These are phyloP conservation scores for Oscheius sp. DNA, from an alignment of 2,888 invertebrate species.

Conservation along the genomic window DNA sequence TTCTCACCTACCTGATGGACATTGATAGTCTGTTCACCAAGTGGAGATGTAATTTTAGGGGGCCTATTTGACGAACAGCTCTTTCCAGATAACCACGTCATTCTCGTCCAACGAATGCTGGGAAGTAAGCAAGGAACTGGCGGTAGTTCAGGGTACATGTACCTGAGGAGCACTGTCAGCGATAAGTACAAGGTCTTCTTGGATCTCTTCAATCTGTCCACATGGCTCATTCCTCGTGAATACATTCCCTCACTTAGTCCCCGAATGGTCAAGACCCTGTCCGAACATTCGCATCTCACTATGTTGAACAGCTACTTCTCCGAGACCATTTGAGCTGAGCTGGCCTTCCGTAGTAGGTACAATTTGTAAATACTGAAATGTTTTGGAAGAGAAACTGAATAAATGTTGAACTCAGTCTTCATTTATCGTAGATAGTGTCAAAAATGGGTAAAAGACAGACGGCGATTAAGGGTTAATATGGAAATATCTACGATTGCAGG, in stretches of 20 bases:
- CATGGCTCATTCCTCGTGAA: slow-evolving; percentile 91
- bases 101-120: slow-evolving; percentile 98
- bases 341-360: too few species aligned
- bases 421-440: too few species aligned
- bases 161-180: slow-evolving; percentile 91
- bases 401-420: too few species aligned
- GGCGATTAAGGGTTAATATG: too few species aligned
- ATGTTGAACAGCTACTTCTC: slow-evolving; percentile 10
- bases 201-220: slow-evolving; percentile 95
- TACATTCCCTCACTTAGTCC: slow-evolving; percentile 89
- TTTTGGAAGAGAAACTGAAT: too few species aligned
- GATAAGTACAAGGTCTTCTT: slow-evolving; percentile 98
- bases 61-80: neutral
- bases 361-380: too few species aligned
- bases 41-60: slow-evolving; percentile 88
- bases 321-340: slow-evolving; percentile 15
- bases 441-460: too few species aligned
- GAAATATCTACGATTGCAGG: too few species aligned
- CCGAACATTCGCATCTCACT: slow-evolving; percentile 64
- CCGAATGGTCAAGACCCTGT: slow-evolving; percentile 79
- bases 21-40: slow-evolving; percentile 97
- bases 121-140: slow-evolving; percentile 97
- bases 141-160: slow-evolving; percentile 97
- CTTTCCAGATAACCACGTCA: slow-evolving; percentile 91
- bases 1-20: slow-evolving; percentile 93